phyloP scores from a whole-genome alignment of 2,888 invertebrate species.

The Limenitis camilla region DNA sequence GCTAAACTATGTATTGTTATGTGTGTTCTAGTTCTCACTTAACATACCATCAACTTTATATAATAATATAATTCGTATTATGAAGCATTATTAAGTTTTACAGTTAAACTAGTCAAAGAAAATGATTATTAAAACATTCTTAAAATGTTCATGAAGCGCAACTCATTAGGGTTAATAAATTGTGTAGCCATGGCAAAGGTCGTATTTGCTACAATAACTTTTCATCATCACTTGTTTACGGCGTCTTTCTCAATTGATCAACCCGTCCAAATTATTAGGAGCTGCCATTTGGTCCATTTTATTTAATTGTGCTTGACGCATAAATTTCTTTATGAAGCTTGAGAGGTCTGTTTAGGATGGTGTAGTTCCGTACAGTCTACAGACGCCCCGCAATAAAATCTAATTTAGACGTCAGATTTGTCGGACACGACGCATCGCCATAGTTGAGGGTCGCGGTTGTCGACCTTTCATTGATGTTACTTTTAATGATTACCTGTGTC shows the following conservation, averaged over 20 bases:
- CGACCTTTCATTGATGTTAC: constrained; percentile 43
- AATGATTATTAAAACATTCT: not conserved
- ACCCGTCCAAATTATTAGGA: constrained; percentile 39
- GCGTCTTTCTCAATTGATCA: constrained; percentile 55
- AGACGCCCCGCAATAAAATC: constrained; percentile 72
- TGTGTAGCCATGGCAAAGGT: constrained; percentile 30
- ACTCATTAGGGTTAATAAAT: constrained; percentile 8
- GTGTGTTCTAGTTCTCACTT: no score
- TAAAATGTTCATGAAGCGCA: not conserved
- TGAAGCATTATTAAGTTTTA: no score
- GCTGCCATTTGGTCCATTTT: constrained; percentile 27
- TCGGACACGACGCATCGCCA: constrained; percentile 51
- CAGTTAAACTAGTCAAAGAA: not conserved
- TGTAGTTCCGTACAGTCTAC: constrained; percentile 35
- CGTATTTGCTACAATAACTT: constrained; percentile 52
- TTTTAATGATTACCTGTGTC: not conserved
- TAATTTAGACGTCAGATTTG: constrained; percentile 74
- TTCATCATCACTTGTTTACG: constrained; percentile 55
- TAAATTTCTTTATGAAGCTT: constrained; percentile 13
- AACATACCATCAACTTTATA: no score
- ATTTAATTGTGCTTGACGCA: constrained; percentile 15
- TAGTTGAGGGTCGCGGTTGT: constrained; percentile 58
- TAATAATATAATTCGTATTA: no score
- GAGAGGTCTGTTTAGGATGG: constrained; percentile 41
- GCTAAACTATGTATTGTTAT: no score